Evolutionary conservation across 2,888 invertebrate genomes (phyloP), one percentile per base, ranked within the genome.

Genomic region (Physocephala rufipes): DNA sequence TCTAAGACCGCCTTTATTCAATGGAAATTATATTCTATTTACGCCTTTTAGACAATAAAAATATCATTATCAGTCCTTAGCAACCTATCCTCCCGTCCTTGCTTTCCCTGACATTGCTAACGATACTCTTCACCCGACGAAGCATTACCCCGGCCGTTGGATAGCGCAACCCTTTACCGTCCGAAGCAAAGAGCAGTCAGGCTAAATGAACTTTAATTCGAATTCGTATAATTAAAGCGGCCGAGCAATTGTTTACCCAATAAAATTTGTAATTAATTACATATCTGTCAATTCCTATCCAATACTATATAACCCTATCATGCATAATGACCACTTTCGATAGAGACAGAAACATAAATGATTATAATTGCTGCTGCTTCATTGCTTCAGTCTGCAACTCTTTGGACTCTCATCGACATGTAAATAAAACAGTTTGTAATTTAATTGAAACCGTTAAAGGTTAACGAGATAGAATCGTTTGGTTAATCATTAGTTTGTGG

Each of bases 241-340:
- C 69, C 75, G 73, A 77, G 70, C 78, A 80, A 78, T 80, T 81
- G 79, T 76, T 81, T 80, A 79, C 77, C 76, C 76, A 80, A 79
- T 79, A 76, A 79, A 81, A 80, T 82, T 79, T 78, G 71, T 75
- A 75, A 73, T 75, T 81, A 83, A 83, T 82, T 80, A 82, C 71
- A 78, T 72, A 72, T 79, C 78, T 78, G 73, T 78, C 78, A 77
- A 75, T 75, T 75, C 24, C 47, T 24, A 62, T 62, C 62, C 36
- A 51, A 51, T 55, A 24, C 61, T 61, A 36, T 36, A 36, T n/a
- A n/a, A n/a, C n/a, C n/a, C n/a, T n/a, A n/a, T 9, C 36, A 9
- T 36, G 5, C 36, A 62, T 68, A 68, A 68, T 68, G 49, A 68
- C 49, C 30, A 61, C 36, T 28, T 24, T n/a, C 1, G 12, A 49